Percentiles rank a stretch among this genome's conserved stretches.
These are phyloP conservation scores for Montipora foliosa DNA, from an alignment of 64 coral and sea anemone genomes.

Conservation along the genomic window DNA sequence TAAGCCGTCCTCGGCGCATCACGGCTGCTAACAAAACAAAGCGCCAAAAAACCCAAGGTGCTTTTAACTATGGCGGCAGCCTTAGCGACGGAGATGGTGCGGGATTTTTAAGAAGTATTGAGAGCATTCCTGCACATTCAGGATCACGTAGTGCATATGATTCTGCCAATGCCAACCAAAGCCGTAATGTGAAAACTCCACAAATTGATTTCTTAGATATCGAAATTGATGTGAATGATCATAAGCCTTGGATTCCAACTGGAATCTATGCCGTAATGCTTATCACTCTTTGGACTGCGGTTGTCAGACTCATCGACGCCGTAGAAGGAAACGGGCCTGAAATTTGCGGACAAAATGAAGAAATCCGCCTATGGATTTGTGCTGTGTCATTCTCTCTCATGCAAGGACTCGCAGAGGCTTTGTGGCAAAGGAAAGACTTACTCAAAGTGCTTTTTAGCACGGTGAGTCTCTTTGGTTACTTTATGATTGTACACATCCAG, in stretches of 20 bases:
- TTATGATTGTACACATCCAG: conserved; percentile 70
- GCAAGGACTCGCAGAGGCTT: conserved; percentile 69
- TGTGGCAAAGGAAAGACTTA: conserved; percentile 73
- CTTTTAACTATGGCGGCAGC: not conserved
- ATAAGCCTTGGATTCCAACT: conserved; percentile 75
- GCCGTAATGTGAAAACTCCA: not conserved
- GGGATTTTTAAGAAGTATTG: conserved; percentile 27
- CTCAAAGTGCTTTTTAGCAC: conserved; percentile 82
- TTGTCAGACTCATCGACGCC: conserved; percentile 75
- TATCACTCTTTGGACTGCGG: conserved; percentile 83
- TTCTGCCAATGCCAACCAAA: conserved; percentile 15
- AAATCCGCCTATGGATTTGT: conserved; percentile 87
- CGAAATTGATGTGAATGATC: conserved; percentile 51
- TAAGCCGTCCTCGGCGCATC: not conserved
- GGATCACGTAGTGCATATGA: conserved; percentile 60
- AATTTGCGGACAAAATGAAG: conserved; percentile 69
- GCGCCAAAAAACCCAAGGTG: conserved; percentile 25
- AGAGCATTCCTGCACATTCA: conserved; percentile 40
- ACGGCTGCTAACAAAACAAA: not conserved
- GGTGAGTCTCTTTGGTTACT: conserved; percentile 77
- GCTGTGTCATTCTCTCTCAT: conserved; percentile 64
- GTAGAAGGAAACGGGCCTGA: conserved; percentile 81
- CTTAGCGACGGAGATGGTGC: conserved; percentile 9
- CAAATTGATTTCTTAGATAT: conserved; percentile 34
- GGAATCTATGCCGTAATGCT: conserved; percentile 78